These are phyloP conservation scores for Orthosia cruda DNA, from an alignment of 2,888 invertebrate species.

Conservation along the genomic window DNA sequence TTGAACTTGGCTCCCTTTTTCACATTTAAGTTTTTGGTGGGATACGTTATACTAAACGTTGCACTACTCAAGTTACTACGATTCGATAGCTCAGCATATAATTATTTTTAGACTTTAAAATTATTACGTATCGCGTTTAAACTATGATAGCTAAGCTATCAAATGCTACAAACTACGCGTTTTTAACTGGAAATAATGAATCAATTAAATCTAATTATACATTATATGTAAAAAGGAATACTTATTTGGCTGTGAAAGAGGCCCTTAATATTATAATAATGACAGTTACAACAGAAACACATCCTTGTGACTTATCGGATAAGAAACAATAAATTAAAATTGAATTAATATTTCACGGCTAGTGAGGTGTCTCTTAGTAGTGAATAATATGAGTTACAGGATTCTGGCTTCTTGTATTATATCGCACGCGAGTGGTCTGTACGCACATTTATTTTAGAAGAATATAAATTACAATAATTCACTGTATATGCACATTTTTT, in stretches of 20 bases:
- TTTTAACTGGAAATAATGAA: no score
- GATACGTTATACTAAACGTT: constrained; percentile 34
- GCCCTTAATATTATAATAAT: no score
- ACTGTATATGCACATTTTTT: constrained; percentile 22
- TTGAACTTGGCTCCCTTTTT: no score
- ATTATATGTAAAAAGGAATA: no score
- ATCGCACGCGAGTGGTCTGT: constrained; percentile 28
- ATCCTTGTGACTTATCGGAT: constrained; percentile 64
- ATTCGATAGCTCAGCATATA: constrained; percentile 65
- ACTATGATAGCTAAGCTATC: no score
- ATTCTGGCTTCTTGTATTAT: constrained; percentile 6
- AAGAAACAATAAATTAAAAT: constrained; percentile 76
- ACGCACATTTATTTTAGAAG: constrained; percentile 51
- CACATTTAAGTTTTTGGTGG: no score
- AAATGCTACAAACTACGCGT: no score
- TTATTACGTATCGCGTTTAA: no score
- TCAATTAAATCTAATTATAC: no score
- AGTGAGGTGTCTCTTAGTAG: constrained; percentile 48
- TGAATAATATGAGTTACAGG: constrained; percentile 19
- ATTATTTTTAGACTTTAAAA: constrained; percentile 27
- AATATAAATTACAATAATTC: constrained; percentile 39
- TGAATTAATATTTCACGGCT: constrained; percentile 68
- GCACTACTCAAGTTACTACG: constrained; percentile 44
- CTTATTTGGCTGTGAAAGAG: no score
- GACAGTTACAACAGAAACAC: no score